phyloP scores from a whole-genome alignment of 2,113 vertebrate genomes.

The Lamprotornis superbus region DNA sequence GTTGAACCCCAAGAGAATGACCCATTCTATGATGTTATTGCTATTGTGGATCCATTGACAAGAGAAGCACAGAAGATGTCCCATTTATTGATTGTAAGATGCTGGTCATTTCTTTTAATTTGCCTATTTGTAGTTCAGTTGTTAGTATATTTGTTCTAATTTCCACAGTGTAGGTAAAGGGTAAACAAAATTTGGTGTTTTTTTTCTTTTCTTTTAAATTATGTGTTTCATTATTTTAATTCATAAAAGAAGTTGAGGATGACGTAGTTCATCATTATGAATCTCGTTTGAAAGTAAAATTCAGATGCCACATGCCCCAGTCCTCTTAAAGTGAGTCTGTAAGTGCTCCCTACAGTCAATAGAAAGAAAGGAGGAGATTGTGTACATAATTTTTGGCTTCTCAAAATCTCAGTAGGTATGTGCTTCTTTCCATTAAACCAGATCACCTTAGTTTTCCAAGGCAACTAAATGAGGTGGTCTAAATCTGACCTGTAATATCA shows the following conservation, averaged over 20 bases:
- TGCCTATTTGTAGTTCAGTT: not conserved
- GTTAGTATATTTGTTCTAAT: not conserved
- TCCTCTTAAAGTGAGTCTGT: not conserved
- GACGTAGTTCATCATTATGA: not conserved
- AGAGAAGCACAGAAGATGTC: conserved; percentile 93
- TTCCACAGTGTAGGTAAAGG: not conserved
- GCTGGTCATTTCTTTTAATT: not conserved
- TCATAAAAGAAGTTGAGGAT: not conserved
- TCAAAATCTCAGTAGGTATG: not conserved
- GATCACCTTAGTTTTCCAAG: not conserved
- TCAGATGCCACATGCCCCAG: not conserved
- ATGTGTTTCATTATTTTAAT: not conserved
- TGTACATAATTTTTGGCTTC: not conserved
- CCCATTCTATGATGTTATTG: conserved; percentile 87
- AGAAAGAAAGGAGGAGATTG: not conserved
- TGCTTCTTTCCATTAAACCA: not conserved
- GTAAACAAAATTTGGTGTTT: not conserved
- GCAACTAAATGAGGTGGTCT: not conserved
- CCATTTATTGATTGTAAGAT: conserved; percentile 87
- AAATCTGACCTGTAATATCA: not conserved
- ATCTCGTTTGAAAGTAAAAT: not conserved
- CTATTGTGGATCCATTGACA: conserved; percentile 89
- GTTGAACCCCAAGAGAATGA: conserved; percentile 79
- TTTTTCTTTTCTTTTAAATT: not conserved
- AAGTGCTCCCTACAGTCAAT: not conserved